Evolutionary conservation across 2,888 invertebrate genomes (phyloP).

Genomic region (Baccha elongata): DNA sequence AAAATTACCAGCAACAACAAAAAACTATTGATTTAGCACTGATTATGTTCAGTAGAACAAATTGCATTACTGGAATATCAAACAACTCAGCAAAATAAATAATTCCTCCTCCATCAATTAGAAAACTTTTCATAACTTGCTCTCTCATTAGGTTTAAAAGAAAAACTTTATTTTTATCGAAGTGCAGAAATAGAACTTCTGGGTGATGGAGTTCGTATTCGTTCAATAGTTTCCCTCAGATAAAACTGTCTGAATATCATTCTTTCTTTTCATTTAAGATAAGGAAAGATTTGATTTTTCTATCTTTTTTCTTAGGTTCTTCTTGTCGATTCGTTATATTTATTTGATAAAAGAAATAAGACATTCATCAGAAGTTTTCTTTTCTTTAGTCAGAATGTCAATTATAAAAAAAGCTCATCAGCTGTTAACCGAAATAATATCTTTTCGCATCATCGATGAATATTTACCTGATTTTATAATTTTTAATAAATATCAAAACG

Average conservation of each 20-base stretch:
- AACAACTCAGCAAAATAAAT: constrained; percentile 24
- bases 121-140: constrained; percentile 45
- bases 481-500: too few species aligned
- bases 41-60: neutral
- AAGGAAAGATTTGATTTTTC: too few species aligned
- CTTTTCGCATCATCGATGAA: too few species aligned
- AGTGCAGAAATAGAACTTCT: constrained; percentile 36
- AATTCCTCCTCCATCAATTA: constrained; percentile 41
- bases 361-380: too few species aligned
- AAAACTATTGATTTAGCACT: constrained; percentile 4
- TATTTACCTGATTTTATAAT: too few species aligned
- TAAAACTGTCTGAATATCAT: constrained; percentile 8
- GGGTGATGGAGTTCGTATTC: constrained; percentile 46
- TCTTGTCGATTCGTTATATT: too few species aligned
- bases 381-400: too few species aligned
- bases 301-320: too few species aligned
- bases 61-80: constrained; percentile 1
- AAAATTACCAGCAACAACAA: neutral
- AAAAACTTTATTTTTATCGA: constrained; percentile 59
- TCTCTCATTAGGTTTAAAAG: constrained; percentile 1
- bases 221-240: constrained; percentile 53
- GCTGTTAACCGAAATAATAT: too few species aligned
- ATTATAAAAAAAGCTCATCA: too few species aligned
- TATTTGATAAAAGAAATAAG: too few species aligned
- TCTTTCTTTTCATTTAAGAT: constrained; percentile 9